Conservation (phyloP, 2,888 invertebrate genomes). For the Phytoseiulus persimilis region DNA sequence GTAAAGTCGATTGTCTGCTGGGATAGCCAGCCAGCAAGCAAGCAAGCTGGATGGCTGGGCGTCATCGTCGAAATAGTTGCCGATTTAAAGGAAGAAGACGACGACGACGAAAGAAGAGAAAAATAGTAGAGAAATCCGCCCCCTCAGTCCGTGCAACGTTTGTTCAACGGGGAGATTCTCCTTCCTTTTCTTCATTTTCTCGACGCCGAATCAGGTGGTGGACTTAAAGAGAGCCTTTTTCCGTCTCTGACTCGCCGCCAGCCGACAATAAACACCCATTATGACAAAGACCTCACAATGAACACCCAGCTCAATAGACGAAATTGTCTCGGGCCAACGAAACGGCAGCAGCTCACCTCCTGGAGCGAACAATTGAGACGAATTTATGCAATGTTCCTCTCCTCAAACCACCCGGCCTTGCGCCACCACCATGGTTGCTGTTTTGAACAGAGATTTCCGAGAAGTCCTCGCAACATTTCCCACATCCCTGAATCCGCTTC, state of each 20-base stretch:
- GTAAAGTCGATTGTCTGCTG: slow-evolving; percentile 5
- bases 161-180: background rate
- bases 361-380: background rate
- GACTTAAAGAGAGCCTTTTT: background rate
- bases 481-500: too few species aligned
- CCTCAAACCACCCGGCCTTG: background rate
- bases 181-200: slow-evolving; percentile 5
- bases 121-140: background rate
- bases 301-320: background rate
- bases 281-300: background rate
- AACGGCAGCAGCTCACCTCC: background rate
- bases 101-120: background rate
- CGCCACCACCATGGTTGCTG: background rate
- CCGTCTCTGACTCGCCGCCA: background rate
- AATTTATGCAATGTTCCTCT: background rate
- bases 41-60: background rate
- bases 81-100: background rate
- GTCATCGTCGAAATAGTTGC: background rate
- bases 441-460: too few species aligned
- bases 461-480: too few species aligned
- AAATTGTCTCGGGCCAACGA: background rate
- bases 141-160: background rate
- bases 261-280: slow-evolving; percentile 5
- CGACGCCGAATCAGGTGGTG: background rate
- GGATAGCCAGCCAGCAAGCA: background rate